These are phyloP conservation scores for Acomys russatus DNA, from an alignment of 2,797 vertebrate genomes.

Conservation along the genomic window DNA sequence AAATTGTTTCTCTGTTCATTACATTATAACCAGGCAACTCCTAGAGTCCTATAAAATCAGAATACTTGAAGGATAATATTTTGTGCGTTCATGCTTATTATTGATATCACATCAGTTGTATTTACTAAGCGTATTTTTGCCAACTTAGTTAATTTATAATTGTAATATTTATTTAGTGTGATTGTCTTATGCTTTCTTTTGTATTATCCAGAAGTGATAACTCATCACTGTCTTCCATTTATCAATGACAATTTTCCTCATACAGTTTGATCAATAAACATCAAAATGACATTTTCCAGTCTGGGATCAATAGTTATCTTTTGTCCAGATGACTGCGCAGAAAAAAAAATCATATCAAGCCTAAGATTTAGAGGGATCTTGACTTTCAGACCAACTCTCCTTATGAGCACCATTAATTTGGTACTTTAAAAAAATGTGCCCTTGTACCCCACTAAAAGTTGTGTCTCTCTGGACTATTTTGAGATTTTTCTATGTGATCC, in stretches of 20 bases:
- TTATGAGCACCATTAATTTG: neutral
- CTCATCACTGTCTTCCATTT: slow-evolving; percentile 62
- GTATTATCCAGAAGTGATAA: slow-evolving; percentile 53
- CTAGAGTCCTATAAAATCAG: slow-evolving; percentile 55
- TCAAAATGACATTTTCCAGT: slow-evolving; percentile 79
- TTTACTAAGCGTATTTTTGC: slow-evolving; percentile 14
- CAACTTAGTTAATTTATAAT: slow-evolving; percentile 46
- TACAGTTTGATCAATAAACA: slow-evolving; percentile 69
- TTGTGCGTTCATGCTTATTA: neutral
- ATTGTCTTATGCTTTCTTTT: slow-evolving; percentile 8
- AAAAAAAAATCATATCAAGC: slow-evolving; percentile 40
- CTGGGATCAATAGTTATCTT: slow-evolving; percentile 63
- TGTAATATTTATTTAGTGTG: slow-evolving; percentile 28
- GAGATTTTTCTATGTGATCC: slow-evolving; percentile 65
- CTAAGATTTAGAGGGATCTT: neutral
- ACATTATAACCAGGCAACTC: slow-evolving; percentile 4
- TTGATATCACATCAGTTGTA: neutral
- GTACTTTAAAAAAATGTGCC: neutral
- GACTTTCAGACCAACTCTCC: neutral
- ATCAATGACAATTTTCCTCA: slow-evolving; percentile 73
- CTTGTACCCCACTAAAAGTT: slow-evolving; percentile 14
- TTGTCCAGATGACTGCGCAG: slow-evolving; percentile 66
- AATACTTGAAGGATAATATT: slow-evolving; percentile 3
- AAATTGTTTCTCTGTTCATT: slow-evolving; percentile 39
- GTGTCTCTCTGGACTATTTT: slow-evolving; percentile 9